Percentiles rank a stretch among this genome's conserved stretches.
Evolutionary conservation across 2,797 vertebrate species (phyloP).

Genomic region (Diceros bicornis): DNA sequence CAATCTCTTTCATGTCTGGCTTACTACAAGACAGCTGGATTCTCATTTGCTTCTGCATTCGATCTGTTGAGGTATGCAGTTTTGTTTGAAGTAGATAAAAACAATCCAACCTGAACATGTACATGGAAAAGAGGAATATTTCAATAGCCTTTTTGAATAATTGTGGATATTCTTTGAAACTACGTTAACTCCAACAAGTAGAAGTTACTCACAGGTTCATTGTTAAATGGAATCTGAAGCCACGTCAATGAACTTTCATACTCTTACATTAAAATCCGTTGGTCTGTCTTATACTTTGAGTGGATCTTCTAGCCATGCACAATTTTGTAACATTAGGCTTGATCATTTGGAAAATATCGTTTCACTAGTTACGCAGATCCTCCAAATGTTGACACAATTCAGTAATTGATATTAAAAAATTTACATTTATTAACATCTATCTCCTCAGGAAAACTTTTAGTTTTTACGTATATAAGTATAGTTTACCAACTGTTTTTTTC

Average conservation of each 20-base stretch:
- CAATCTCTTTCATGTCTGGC: slow-evolving; percentile 22
- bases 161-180: slow-evolving; percentile 19
- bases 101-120: background rate
- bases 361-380: background rate
- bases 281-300: background rate
- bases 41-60: background rate
- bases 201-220: background rate
- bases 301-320: background rate
- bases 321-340: background rate
- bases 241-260: background rate
- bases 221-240: background rate
- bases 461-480: background rate
- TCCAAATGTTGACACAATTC: background rate
- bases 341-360: background rate
- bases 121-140: background rate
- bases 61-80: background rate
- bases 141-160: slow-evolving; percentile 17
- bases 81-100: background rate
- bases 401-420: background rate
- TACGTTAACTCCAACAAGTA: background rate
- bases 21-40: background rate
- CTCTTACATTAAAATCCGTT: background rate
- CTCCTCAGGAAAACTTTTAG: background rate
- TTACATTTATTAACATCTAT: background rate
- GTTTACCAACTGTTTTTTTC: background rate